These are phyloP conservation scores for Drosophila nikananu DNA, from an alignment of 1,140 invertebrate species.

Conservation along the genomic window DNA sequence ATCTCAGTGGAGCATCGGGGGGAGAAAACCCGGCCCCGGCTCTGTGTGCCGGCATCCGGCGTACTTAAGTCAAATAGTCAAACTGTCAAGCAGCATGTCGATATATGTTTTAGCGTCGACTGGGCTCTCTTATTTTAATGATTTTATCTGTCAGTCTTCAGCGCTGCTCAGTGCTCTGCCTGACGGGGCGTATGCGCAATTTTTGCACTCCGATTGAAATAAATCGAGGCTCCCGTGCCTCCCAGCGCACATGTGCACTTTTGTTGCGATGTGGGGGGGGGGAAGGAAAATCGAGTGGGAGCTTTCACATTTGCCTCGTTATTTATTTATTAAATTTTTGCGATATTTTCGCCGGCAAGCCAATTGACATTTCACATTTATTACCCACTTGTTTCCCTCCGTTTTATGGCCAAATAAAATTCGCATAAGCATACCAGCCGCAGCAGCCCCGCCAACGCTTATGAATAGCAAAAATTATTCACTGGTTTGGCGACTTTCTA, in stretches of 20 bases:
- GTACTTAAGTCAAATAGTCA: constrained; percentile 79
- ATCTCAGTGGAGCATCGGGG: constrained; percentile 33
- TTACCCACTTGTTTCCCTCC: constrained; percentile 38
- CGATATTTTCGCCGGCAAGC: constrained; percentile 31
- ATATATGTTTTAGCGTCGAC: constrained; percentile 66
- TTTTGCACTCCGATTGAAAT: constrained; percentile 62
- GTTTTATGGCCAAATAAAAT: constrained; percentile 43
- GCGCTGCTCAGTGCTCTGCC: constrained; percentile 26
- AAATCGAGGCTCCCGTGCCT: constrained; percentile 40
- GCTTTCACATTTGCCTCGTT: constrained; percentile 53
- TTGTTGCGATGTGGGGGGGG: neutral
- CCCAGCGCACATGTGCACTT: constrained; percentile 27
- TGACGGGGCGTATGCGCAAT: constrained; percentile 70
- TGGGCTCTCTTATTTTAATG: constrained; percentile 65
- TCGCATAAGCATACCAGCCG: constrained; percentile 14
- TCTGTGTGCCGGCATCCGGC: constrained; percentile 56
- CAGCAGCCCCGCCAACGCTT: constrained; percentile 27
- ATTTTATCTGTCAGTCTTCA: constrained; percentile 68
- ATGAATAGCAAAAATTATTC: constrained; percentile 49
- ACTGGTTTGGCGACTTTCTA: neutral
- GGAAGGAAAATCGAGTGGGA: neutral
- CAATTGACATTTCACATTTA: constrained; percentile 68
- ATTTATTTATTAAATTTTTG: constrained; percentile 72
- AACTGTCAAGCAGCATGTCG: constrained; percentile 77
- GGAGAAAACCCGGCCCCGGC: neutral